A percentile compares a stretch with the other conserved stretches of the same genome.
phyloP scores from a whole-genome alignment of 2,888 invertebrate species.

The Drosophila silvestris region DNA sequence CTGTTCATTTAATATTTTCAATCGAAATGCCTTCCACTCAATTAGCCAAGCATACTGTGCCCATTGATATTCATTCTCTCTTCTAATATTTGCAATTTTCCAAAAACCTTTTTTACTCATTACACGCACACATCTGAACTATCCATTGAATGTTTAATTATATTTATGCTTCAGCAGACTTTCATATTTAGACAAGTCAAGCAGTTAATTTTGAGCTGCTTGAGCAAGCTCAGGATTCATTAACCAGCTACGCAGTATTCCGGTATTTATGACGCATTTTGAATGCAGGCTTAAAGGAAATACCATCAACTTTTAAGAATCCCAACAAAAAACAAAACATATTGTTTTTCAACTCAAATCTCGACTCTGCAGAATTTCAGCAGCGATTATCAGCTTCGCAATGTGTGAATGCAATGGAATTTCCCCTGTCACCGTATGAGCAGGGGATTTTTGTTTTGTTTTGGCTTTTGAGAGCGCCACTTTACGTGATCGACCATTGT shows the following conservation, averaged over 20 bases:
- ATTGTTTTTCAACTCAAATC: background rate
- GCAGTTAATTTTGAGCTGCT: background rate
- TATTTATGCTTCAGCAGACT: background rate
- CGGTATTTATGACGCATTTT: background rate
- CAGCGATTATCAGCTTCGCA: background rate
- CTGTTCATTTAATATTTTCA: background rate
- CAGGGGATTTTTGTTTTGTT: background rate
- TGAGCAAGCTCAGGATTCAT: background rate
- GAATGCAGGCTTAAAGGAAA: background rate
- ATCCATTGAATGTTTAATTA: background rate
- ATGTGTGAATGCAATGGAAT: slow-evolving; percentile 2
- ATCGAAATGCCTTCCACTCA: slow-evolving; percentile 9
- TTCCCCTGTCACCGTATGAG: slow-evolving; percentile 3
- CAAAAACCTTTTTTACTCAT: too few relatives aligned
- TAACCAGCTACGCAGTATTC: background rate
- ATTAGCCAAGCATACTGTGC: background rate
- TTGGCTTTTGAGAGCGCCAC: slow-evolving; percentile 25
- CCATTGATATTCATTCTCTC: slow-evolving; percentile 5
- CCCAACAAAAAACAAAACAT: background rate
- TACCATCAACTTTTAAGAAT: background rate
- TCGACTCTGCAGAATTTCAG: background rate
- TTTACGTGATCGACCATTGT: slow-evolving; percentile 48
- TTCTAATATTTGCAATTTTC: background rate
- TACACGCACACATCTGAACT: background rate
- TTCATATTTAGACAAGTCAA: background rate